Percentiles rank a stretch among this genome's conserved stretches.
These are phyloP conservation scores for Adelosebastes latens DNA, from an alignment of 2,797 vertebrate genomes.

Conservation along the genomic window DNA sequence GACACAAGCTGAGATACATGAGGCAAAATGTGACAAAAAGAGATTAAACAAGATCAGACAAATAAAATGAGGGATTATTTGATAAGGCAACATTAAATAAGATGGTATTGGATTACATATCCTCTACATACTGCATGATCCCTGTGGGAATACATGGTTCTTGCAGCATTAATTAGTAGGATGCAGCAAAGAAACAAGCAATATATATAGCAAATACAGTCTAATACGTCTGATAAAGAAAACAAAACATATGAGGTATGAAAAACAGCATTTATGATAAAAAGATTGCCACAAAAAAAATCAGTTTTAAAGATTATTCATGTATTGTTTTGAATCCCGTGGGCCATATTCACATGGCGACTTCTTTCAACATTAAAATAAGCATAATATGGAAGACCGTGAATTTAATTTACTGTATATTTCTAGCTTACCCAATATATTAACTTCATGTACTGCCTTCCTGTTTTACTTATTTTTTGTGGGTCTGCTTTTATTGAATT, in stretches of 20 bases:
- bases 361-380: not conserved
- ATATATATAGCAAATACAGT: not conserved
- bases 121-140: not conserved
- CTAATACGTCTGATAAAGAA: not conserved
- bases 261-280: not conserved
- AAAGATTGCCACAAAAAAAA: too few relatives aligned
- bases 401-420: not conserved
- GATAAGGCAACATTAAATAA: not conserved
- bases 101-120: not conserved
- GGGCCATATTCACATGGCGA: not conserved
- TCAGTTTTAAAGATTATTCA: not conserved
- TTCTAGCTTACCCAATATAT: not conserved
- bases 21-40: not conserved
- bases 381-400: not conserved
- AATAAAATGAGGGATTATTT: not conserved
- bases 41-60: constrained; percentile 6
- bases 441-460: not conserved
- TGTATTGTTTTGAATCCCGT: not conserved
- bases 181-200: not conserved
- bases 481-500: not conserved
- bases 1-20: not conserved
- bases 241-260: not conserved
- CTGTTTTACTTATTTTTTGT: not conserved
- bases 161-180: not conserved
- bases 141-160: not conserved